Evolutionary conservation across 2,888 invertebrate genomes (phyloP).

Genomic region (Caprella mutica): DNA sequence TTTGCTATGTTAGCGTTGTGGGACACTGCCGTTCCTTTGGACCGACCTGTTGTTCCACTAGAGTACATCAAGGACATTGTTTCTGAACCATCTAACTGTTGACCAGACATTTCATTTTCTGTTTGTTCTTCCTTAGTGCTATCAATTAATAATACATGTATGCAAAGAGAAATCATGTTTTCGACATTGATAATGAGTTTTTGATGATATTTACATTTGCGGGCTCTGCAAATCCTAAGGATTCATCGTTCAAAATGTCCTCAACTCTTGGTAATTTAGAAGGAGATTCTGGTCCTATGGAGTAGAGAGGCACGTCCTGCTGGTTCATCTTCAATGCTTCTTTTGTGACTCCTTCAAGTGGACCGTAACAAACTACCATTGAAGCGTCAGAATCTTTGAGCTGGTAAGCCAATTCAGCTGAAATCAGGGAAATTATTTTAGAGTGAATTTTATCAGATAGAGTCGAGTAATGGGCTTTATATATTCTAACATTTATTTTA

Average conservation of each 20-base stretch:
- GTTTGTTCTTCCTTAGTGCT: too few relatives aligned
- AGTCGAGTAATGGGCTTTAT: too few relatives aligned
- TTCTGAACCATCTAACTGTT: constrained; percentile 4
- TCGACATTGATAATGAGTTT: too few relatives aligned
- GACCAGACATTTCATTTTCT: too few relatives aligned
- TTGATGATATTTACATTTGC: not conserved
- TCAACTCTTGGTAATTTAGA: not conserved
- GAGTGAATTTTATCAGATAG: too few relatives aligned
- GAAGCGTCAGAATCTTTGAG: constrained; percentile 16
- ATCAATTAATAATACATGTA: too few relatives aligned
- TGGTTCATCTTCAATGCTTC: constrained; percentile 11
- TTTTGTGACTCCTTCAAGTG: constrained; percentile 13
- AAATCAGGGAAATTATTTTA: not conserved
- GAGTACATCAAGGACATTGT: constrained; percentile 1
- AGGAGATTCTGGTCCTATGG: not conserved
- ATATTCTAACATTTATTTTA: too few relatives aligned
- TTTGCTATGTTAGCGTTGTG: constrained; percentile 5
- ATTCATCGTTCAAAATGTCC: not conserved
- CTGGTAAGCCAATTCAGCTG: constrained; percentile 24
- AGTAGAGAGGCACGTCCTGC: not conserved
- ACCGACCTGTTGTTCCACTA: constrained; percentile 12
- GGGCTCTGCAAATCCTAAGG: not conserved
- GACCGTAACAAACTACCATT: constrained; percentile 13
- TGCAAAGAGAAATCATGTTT: too few relatives aligned
- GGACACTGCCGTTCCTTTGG: constrained; percentile 6